A percentile compares a stretch with the other conserved stretches of the same genome.
phyloP scores from a whole-genome alignment of 1,140 invertebrate species.

The Apis mellifera region DNA sequence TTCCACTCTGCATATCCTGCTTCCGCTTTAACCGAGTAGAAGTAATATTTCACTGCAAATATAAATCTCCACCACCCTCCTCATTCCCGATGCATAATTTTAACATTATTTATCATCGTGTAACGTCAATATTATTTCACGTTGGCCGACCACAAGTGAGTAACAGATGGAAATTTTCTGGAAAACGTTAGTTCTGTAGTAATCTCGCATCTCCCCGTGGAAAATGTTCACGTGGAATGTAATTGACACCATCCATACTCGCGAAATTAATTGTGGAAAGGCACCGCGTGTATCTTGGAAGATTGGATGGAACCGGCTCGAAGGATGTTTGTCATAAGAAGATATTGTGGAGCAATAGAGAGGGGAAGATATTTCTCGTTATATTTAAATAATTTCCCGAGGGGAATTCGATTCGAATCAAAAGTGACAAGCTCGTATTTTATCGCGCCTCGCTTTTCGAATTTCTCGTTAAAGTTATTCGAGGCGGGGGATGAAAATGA shows the following conservation, averaged over 20 bases:
- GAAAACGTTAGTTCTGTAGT: too few species aligned
- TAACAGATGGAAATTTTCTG: too few species aligned
- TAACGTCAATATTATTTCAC: too few species aligned
- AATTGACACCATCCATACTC: not conserved
- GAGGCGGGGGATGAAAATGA: not conserved
- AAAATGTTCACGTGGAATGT: not conserved
- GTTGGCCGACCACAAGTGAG: too few species aligned
- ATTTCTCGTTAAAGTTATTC: not conserved
- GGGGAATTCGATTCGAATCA: slow-evolving; percentile 20
- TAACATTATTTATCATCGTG: too few species aligned
- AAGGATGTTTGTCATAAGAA: not conserved
- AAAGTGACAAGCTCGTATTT: slow-evolving; percentile 10
- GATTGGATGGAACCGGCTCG: not conserved
- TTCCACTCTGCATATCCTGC: not conserved
- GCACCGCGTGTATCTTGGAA: not conserved
- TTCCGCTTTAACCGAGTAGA: not conserved
- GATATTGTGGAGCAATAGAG: too few species aligned
- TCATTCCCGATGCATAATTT: too few species aligned
- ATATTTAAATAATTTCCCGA: slow-evolving; percentile 44
- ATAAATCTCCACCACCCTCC: not conserved
- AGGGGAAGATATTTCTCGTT: not conserved
- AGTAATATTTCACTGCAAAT: not conserved
- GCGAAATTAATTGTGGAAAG: slow-evolving; percentile 23
- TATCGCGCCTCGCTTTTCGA: not conserved
- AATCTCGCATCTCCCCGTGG: too few species aligned